Evolutionary conservation across 2,797 vertebrate species (phyloP), one percentile per base, ranked within the genome.

Genomic region (Anolis apletophallus): DNA sequence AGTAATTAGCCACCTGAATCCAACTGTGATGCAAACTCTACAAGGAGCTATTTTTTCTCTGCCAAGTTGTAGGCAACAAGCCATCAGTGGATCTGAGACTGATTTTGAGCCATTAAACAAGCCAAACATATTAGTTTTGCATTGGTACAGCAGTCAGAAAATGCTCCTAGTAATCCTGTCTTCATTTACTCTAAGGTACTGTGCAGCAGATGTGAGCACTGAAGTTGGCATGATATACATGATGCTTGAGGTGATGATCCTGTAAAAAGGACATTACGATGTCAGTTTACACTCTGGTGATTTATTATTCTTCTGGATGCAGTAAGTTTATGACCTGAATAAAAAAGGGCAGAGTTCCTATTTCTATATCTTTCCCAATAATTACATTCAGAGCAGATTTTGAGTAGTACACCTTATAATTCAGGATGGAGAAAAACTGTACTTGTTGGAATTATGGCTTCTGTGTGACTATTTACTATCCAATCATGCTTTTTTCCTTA

Each of bases 71-170:
- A 86, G 29, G 6, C 29, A 61, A 55, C 21, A 74, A 74, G 34
- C 55, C 14, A 80, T 50, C 17, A 5, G 46, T 36, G 78, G 32
- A 74, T 73, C 23, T 23, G n/a, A 57, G 59, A 36, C 26, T 74
- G 54, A 80, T 67, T 75, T 73, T 81, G 71, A 86, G 57, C 59
- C 61, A 40, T 29, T 64, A 19, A 81, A 67, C 32, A 81, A 67
- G 26, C 57, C 71, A 76, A 77, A 57, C 40, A 54, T 69, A 68
- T 68, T 67, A 82, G 75, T 1, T 76, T 52, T 17, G 50, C 36
- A 57, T 74, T 52, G 46, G 46, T 26, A 81, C 17, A 82, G 50
- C 26, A 32, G 50, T 57, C 52, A 57, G 17, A 57, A 69, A 11
- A 32, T 52, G 16, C 26, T 55, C 19, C 12, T n/a, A 7, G 26